These are phyloP conservation scores for Tanaodytes sp. DNA, from an alignment of 2,888 invertebrate species.

Conservation along the genomic window DNA sequence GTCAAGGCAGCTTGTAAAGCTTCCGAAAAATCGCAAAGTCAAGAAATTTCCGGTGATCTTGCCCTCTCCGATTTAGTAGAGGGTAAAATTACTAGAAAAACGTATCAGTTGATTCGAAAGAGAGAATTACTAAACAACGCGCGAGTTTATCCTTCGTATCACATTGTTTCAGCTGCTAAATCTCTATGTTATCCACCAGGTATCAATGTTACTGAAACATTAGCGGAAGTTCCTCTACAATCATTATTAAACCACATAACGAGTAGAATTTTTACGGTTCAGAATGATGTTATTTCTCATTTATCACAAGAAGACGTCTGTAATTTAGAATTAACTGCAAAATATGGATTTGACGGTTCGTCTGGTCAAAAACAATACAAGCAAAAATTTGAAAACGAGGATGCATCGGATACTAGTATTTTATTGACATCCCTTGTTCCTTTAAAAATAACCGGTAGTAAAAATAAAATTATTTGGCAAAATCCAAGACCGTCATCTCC, in stretches of 20 bases:
- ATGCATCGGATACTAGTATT: slow-evolving; percentile 28
- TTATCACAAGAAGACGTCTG: slow-evolving; percentile 8
- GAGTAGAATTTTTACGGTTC: slow-evolving; percentile 11
- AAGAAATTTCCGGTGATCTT: slow-evolving; percentile 31
- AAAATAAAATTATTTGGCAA: slow-evolving; percentile 38
- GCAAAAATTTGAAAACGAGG: slow-evolving; percentile 28
- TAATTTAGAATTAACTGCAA: slow-evolving; percentile 21
- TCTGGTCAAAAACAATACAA: slow-evolving; percentile 39
- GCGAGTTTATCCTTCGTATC: slow-evolving; percentile 36
- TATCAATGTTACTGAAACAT: slow-evolving; percentile 34
- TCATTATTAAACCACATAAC: slow-evolving; percentile 39
- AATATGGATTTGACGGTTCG: slow-evolving; percentile 34
- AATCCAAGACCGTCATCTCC: slow-evolving; percentile 47
- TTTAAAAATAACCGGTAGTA: slow-evolving; percentile 19
- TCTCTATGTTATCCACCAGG: slow-evolving; percentile 35
- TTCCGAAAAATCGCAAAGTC: not conserved
- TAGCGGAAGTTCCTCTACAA: slow-evolving; percentile 41
- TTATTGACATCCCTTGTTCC: slow-evolving; percentile 31
- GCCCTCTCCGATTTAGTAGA: slow-evolving; percentile 27
- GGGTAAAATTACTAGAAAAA: slow-evolving; percentile 30
- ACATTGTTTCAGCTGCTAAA: slow-evolving; percentile 41
- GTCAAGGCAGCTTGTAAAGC: slow-evolving; percentile 16
- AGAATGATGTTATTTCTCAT: slow-evolving; percentile 13
- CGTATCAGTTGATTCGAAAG: slow-evolving; percentile 28
- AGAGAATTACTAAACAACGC: slow-evolving; percentile 28